A percentile compares a stretch with the other conserved stretches of the same genome.
phyloP scores from a whole-genome alignment of 2,113 vertebrate species.

The Hippocampus barbouri region DNA sequence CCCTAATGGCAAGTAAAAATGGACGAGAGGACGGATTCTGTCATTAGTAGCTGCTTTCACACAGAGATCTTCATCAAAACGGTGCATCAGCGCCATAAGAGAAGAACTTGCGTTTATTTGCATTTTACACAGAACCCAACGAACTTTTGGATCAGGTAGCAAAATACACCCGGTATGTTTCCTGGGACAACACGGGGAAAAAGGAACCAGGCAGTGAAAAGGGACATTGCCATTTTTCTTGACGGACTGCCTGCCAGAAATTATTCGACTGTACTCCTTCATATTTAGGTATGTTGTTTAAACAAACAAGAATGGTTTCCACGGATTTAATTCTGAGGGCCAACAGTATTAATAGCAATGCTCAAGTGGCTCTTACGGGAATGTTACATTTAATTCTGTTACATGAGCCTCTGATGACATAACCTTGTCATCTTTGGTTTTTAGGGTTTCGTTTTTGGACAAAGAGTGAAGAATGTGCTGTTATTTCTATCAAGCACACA shows the following conservation, averaged over 20 bases:
- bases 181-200: no score
- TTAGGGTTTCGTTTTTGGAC: constrained; percentile 1
- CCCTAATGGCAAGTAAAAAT: background rate
- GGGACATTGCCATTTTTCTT: background rate
- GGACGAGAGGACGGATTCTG: background rate
- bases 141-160: no score
- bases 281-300: background rate
- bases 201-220: background rate
- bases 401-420: background rate
- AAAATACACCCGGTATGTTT: no score
- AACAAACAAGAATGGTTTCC: background rate
- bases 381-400: constrained; percentile 1
- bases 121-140: no score
- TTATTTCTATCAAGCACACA: constrained; percentile 10
- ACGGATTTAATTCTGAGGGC: background rate
- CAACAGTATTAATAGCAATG: background rate
- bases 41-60: background rate
- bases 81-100: background rate
- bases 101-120: no score
- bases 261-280: background rate
- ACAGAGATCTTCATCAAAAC: background rate
- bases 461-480: background rate
- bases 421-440: constrained; percentile 9
- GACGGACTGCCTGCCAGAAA: background rate
- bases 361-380: background rate